phyloP scores from a whole-genome alignment of 2,797 vertebrate species.

The Amazonetta brasiliensis region DNA sequence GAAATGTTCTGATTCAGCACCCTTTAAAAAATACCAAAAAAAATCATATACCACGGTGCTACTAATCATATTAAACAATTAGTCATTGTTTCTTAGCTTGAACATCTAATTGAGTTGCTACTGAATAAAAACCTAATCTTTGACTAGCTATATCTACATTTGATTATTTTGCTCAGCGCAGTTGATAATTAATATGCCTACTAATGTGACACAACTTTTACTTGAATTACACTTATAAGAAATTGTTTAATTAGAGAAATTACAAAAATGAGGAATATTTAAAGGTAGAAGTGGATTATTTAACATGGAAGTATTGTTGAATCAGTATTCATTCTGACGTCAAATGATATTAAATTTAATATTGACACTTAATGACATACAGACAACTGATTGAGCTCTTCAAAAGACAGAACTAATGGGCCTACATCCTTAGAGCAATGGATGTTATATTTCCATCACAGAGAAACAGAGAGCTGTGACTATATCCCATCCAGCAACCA shows the following conservation, averaged over 20 bases:
- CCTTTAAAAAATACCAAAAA: background rate
- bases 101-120: background rate
- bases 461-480: background rate
- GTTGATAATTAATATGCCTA: background rate
- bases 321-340: background rate
- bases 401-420: background rate
- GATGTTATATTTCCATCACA: fast-evolving
- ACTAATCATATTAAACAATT: background rate
- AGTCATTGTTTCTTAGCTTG: background rate
- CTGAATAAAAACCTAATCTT: background rate
- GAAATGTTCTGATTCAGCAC: background rate
- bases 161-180: background rate
- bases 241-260: background rate
- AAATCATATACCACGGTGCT: fast-evolving
- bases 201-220: background rate
- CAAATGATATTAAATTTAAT: background rate
- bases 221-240: fast-evolving
- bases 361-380: background rate
- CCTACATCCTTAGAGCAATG: background rate
- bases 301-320: background rate
- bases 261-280: background rate
- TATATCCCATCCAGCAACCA: background rate
- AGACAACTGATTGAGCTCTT: fast-evolving
- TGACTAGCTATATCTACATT: background rate
- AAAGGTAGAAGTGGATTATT: background rate